Evolutionary conservation across 2,113 vertebrate genomes (phyloP), one percentile per base, ranked within the genome.

Genomic region (Epinephelus cyanopodus): DNA sequence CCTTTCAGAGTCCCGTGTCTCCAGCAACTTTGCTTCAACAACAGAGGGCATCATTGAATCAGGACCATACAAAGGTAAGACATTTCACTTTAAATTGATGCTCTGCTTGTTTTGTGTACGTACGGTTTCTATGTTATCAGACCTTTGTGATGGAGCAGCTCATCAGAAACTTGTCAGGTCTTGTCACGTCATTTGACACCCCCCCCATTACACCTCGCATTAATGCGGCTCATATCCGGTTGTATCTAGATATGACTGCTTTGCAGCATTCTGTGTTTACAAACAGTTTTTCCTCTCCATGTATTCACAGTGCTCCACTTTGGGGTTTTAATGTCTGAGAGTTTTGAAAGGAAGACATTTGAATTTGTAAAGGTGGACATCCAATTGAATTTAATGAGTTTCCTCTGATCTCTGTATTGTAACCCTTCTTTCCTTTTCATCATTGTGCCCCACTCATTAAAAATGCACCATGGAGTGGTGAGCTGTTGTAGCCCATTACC

Each of bases 21-120:
- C 94, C 83, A 95, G 95, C 94, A 96, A 92, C 91, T 97, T 95
- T 92, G 96, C 96, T 76, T 90, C 92, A 89, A 91, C 95, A 92
- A 94, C 95, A 83, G 98, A 98, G 71, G 97, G 97, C 87, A 92
- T 96, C 70, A 85, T 95, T 85, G 96, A 97, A 93, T 95, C 96
- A 61, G 96, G 96, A 85, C 93, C 95, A 2, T 95, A 95, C 92
- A 95, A 95, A 96, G 97, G 96, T 97, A 96, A 94, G 65, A 60
- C 5, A 23, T 10, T 17, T 27, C 9, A 13, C 33, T 47, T 54
- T 33, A 3, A 7, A 12, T 6, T 37, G 2, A 27, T 11, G 17
- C 18, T 45, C 1, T 62, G 5, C 5, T 45, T 33, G 2, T 52
- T 58, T 61, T 65, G n/a, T 70, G 0, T 19, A 0, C 70, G 17